phyloP scores from a whole-genome alignment of 2,797 vertebrate species.

The Podarcis lilfordi region DNA sequence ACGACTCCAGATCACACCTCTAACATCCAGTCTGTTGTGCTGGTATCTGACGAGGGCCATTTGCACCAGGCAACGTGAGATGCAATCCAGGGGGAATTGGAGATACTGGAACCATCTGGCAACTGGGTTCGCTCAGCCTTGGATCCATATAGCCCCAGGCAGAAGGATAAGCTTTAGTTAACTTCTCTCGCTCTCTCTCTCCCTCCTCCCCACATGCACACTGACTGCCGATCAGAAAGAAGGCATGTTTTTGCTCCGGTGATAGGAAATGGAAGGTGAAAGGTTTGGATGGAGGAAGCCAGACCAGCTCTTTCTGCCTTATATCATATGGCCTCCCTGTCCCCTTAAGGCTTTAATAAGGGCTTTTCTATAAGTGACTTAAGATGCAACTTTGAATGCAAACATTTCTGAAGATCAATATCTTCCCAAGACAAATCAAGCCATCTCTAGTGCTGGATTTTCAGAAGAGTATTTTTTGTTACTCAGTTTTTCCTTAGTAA shows the following conservation, averaged over 20 bases:
- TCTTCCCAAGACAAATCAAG: neutral
- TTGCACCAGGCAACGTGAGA: slow-evolving; percentile 5
- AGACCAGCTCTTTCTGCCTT: neutral
- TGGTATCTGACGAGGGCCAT: neutral
- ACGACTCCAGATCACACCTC: slow-evolving; percentile 8
- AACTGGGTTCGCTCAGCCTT: neutral
- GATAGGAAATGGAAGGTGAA: neutral
- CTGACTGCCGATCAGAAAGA: neutral
- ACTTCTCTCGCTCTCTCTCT: neutral
- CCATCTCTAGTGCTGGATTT: neutral
- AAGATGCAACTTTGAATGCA: slow-evolving; percentile 1
- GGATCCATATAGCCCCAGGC: neutral
- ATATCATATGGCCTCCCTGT: neutral
- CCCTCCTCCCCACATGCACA: neutral
- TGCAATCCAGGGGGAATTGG: neutral
- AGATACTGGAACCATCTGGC: neutral
- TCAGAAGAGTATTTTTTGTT: neutral
- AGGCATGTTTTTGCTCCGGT: neutral
- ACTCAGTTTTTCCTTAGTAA: neutral
- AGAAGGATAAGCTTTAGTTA: slow-evolving; percentile 3
- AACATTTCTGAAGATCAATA: neutral
- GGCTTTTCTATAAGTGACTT: neutral
- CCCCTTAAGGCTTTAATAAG: neutral
- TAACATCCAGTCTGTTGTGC: neutral
- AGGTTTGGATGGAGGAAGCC: neutral